These are phyloP conservation scores for Brachionus sp. DNA, from an alignment of 1,140 invertebrate species.

Conservation along the genomic window DNA sequence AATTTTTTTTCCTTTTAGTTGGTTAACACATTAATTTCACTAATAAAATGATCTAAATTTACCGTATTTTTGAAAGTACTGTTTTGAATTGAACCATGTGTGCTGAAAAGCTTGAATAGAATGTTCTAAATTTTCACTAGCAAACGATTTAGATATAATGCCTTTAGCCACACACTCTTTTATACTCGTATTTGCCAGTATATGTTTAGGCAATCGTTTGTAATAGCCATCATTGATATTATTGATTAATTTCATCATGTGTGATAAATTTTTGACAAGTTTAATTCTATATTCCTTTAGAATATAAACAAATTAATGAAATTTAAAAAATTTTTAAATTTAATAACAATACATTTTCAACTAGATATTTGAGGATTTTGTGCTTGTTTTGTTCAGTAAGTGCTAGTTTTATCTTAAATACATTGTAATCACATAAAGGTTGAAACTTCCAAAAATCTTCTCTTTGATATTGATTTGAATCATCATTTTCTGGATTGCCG, in stretches of 20 bases:
- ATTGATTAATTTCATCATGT: constrained; percentile 17
- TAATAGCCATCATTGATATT: not conserved
- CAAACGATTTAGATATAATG: not conserved
- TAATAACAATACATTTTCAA: not conserved
- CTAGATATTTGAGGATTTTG: not conserved
- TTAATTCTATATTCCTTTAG: not conserved
- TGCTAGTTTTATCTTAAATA: constrained; percentile 2
- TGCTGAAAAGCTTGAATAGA: not conserved
- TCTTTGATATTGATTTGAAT: not conserved
- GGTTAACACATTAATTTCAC: too few relatives aligned
- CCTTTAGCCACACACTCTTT: not conserved
- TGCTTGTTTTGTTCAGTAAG: not conserved
- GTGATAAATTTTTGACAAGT: not conserved
- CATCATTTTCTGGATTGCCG: not conserved
- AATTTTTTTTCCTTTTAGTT: too few relatives aligned
- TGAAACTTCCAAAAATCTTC: constrained; percentile 33
- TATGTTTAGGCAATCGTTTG: not conserved
- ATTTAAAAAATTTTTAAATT: not conserved
- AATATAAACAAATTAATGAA: not conserved
- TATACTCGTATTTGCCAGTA: not conserved
- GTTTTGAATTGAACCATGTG: constrained; percentile 31
- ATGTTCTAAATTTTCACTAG: not conserved
- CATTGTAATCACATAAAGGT: not conserved
- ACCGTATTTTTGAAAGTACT: not conserved
- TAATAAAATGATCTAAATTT: not conserved